A percentile compares a stretch with the other conserved stretches of the same genome.
These are phyloP conservation scores for Cyclina sinensis DNA, from an alignment of 1,140 invertebrate species.

Conservation along the genomic window DNA sequence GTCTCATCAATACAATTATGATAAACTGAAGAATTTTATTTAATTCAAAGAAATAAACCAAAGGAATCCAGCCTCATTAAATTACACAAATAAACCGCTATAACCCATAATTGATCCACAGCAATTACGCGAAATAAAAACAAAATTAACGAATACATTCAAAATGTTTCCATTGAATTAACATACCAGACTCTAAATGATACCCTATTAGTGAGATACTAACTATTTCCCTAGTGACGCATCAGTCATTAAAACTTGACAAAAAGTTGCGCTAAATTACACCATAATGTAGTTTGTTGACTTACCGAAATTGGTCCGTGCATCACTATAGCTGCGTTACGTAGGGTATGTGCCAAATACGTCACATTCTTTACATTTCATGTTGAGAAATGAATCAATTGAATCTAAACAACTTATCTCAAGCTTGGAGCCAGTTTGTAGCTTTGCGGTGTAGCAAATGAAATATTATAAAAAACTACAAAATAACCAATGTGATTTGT, in stretches of 20 bases:
- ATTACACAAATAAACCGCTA: no score
- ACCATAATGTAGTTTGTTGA: neutral
- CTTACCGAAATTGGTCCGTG: neutral
- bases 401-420: neutral
- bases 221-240: neutral
- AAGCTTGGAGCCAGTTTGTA: no score
- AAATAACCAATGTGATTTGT: no score
- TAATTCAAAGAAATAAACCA: no score
- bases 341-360: neutral
- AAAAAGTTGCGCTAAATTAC: neutral
- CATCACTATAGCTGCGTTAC: neutral
- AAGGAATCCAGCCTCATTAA: no score
- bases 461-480: no score
- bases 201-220: neutral
- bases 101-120: neutral
- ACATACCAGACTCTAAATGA: constrained; percentile 14
- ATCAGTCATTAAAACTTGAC: neutral
- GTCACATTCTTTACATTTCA: constrained; percentile 5
- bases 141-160: neutral
- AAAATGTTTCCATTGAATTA: constrained; percentile 6
- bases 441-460: no score
- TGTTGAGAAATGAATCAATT: neutral
- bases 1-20: no score
- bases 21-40: no score
- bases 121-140: neutral